phyloP scores from a whole-genome alignment of 53 echinoderm and acorn worm species.

The Astropecten irregularis region DNA sequence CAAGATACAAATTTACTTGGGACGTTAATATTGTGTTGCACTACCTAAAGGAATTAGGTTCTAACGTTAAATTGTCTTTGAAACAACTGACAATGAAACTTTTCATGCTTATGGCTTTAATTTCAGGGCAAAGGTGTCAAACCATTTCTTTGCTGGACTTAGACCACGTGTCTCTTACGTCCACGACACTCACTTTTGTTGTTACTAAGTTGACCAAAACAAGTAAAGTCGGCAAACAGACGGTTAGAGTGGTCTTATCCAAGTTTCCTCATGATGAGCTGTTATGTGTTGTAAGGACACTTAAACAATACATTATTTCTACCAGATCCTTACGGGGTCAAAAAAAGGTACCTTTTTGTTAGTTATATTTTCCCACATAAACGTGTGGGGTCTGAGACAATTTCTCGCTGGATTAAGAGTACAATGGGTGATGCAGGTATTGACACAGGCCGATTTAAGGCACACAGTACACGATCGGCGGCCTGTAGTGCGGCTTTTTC shows the following conservation, averaged over 20 bases:
- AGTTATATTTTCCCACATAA: slow-evolving; percentile 45
- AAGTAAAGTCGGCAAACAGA: slow-evolving; percentile 4
- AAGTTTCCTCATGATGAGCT: slow-evolving; percentile 14
- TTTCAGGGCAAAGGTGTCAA: slow-evolving; percentile 40
- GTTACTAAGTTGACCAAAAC: neutral
- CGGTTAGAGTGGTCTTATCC: neutral
- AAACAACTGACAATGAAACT: slow-evolving; percentile 19
- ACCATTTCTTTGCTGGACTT: slow-evolving; percentile 1
- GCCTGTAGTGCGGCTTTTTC: too few relatives aligned
- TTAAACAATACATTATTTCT: neutral
- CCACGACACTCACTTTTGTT: neutral
- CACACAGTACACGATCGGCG: too few relatives aligned
- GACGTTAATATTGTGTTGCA: slow-evolving; percentile 25
- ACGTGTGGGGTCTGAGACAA: slow-evolving; percentile 29
- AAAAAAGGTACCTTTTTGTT: slow-evolving; percentile 6
- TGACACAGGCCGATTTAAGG: slow-evolving; percentile 13
- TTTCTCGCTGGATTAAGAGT: slow-evolving; percentile 40
- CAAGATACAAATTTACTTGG: slow-evolving; percentile 24
- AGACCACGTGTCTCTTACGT: neutral
- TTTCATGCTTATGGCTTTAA: slow-evolving; percentile 9
- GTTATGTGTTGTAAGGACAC: neutral
- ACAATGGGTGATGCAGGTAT: slow-evolving; percentile 20
- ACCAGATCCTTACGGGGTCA: neutral
- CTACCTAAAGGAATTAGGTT: neutral
- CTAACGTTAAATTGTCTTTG: neutral